These are phyloP conservation scores for Rhamnusium bicolor DNA, from an alignment of 2,888 invertebrate species.

Conservation along the genomic window DNA sequence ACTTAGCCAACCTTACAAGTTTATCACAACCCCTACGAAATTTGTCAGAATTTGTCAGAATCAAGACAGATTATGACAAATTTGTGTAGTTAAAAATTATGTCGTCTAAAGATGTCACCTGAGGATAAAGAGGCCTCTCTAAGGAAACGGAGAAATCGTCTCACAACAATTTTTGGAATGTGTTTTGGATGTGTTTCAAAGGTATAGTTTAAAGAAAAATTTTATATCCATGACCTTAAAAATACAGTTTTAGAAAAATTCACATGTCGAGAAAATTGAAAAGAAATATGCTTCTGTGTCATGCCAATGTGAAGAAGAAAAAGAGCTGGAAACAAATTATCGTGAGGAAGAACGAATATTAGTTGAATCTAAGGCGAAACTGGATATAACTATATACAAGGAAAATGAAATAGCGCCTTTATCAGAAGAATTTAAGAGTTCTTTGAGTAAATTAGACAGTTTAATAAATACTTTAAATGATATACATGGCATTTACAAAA, in stretches of 20 bases:
- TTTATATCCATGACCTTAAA: constrained; percentile 3
- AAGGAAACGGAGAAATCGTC: background rate
- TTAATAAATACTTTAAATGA: constrained; percentile 21
- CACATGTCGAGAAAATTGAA: background rate
- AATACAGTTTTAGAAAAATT: constrained; percentile 19
- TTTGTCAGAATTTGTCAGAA: background rate
- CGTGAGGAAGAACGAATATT: background rate
- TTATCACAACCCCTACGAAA: too few relatives aligned
- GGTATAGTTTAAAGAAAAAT: constrained; percentile 15
- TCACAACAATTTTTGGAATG: background rate
- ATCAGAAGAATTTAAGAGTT: constrained; percentile 13
- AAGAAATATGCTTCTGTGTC: background rate
- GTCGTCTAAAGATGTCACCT: constrained; percentile 22
- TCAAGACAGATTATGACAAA: constrained; percentile 9
- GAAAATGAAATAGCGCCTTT: constrained; percentile 8
- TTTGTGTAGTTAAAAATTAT: constrained; percentile 16
- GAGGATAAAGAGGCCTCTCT: background rate
- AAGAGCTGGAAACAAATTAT: background rate
- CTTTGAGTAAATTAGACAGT: constrained; percentile 18
- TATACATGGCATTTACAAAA: constrained; percentile 15
- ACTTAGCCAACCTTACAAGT: too few relatives aligned
- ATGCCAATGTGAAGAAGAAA: constrained; percentile 9
- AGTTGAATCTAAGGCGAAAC: background rate
- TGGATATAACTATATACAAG: background rate
- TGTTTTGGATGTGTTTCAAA: constrained; percentile 27